A percentile compares a stretch with the other conserved stretches of the same genome.
These are phyloP conservation scores for Coptodon bakossiorum DNA, from an alignment of 2,113 vertebrate species.

Conservation along the genomic window DNA sequence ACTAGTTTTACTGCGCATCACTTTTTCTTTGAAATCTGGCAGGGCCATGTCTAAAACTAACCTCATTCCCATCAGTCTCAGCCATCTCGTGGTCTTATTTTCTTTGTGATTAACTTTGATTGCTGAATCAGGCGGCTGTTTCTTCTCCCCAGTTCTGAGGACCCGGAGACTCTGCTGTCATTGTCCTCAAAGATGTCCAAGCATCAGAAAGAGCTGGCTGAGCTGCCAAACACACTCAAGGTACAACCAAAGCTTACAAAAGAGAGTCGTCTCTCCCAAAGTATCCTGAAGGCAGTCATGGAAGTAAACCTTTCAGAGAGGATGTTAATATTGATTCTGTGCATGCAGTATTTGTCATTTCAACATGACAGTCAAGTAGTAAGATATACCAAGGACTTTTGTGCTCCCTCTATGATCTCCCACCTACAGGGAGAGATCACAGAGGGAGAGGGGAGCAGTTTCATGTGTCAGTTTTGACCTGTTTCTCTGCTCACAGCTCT, in stretches of 20 bases:
- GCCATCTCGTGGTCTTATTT: background rate
- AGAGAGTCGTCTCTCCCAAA: background rate
- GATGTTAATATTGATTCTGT: background rate
- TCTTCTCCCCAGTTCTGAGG: constrained; percentile 40
- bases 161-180: constrained; percentile 70
- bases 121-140: background rate
- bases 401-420: background rate
- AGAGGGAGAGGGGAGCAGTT: background rate
- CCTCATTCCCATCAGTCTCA: background rate
- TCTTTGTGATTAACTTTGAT: background rate
- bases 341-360: background rate
- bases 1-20: accelerated
- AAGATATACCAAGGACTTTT: background rate
- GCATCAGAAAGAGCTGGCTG: constrained; percentile 74
- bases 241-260: constrained; percentile 13
- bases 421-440: background rate
- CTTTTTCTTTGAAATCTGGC: background rate
- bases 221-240: constrained; percentile 71
- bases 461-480: background rate
- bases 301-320: background rate
- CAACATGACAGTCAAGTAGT: background rate
- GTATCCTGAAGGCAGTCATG: background rate
- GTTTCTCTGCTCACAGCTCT: background rate
- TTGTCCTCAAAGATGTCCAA: constrained; percentile 78
- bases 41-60: accelerated